Base-by-base conservation (phyloP, 2,113 vertebrate genomes). In the Aptenodytes patagonicus region DNA sequence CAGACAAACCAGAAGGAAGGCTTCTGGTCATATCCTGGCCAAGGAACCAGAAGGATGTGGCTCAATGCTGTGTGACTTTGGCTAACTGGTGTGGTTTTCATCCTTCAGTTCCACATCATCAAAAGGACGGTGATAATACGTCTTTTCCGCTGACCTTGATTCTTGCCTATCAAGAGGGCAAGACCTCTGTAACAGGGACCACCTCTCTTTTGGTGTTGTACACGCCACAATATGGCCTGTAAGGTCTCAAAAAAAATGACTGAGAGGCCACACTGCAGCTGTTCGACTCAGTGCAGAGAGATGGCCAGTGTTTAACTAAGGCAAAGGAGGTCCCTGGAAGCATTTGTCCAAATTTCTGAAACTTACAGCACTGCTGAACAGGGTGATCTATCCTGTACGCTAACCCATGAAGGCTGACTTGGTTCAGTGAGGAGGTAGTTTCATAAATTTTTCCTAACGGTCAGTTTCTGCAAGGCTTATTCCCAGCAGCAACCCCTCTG, bases 111-210 rank as follows among this genome's bases (percentile, higher is more conserved):
- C 52, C 51, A 31, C 21, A 32, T 34, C 22, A 90, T 2, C n/a
- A 52, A 42, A 86, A 70, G 13, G 6, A 9, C 5, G 1, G 7
- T 34, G 7, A 77, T 7, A 54, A 38, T 4, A 69, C 0, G 0
- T 13, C 25, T 60, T 47, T 75, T 65, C n/a, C 70, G 16, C 18
- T 73, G 40, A 46, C 26, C 19, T 86, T 42, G 21, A 61, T n/a
- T 78, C 36, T 68, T 47, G 9, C 9, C 16, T 73, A 11, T 65
- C n/a, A 69, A 21, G n/a, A 90, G 11, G 38, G 11, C 11, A 81
- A 88, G 24, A 72, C 9, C 7, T 58, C 62, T 69, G 28, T 7
- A 44, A 15, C 3, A 78, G 18, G 28, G 38, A 72, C 24, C 7
- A 38, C 31, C 4, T 42, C 31, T 68, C 28, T 78, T 85, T 55